phyloP scores from a whole-genome alignment of 2,797 vertebrate species.

The Argyrosomus regius region DNA sequence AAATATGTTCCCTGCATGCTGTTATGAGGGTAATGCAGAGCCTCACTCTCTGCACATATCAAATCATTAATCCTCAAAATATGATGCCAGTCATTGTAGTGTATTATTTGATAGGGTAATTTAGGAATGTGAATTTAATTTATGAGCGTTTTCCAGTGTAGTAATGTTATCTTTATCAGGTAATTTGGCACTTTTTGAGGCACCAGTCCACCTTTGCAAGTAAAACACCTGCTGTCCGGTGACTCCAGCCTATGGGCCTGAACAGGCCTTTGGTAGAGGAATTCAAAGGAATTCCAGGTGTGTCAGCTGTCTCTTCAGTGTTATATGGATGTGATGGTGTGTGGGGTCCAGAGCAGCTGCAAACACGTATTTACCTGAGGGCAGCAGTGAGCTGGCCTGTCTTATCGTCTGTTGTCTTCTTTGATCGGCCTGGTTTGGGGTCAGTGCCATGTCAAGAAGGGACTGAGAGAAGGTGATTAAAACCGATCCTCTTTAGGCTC shows the following conservation, averaged over 20 bases:
- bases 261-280: slow-evolving; percentile 29
- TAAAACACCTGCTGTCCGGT: slow-evolving; percentile 29
- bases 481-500: slow-evolving; percentile 10
- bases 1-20: not conserved
- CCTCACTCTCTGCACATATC: not conserved
- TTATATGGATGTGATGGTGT: slow-evolving; percentile 34
- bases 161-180: not conserved
- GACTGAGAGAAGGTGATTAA: slow-evolving; percentile 23
- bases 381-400: slow-evolving; percentile 21
- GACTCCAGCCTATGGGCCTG: slow-evolving; percentile 23
- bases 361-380: slow-evolving; percentile 51
- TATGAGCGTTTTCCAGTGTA: not conserved
- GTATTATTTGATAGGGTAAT: no score
- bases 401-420: slow-evolving; percentile 35
- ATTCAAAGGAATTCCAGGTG: slow-evolving; percentile 53
- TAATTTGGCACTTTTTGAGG: not conserved
- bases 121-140: no score
- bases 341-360: slow-evolving; percentile 57
- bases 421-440: slow-evolving; percentile 31
- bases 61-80: not conserved
- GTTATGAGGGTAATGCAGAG: not conserved
- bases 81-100: not conserved
- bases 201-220: not conserved
- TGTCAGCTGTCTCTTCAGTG: slow-evolving; percentile 13
- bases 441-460: slow-evolving; percentile 36